Conservation (phyloP, 2,113 vertebrate species). For the Microcebus ravelobensis region DNA sequence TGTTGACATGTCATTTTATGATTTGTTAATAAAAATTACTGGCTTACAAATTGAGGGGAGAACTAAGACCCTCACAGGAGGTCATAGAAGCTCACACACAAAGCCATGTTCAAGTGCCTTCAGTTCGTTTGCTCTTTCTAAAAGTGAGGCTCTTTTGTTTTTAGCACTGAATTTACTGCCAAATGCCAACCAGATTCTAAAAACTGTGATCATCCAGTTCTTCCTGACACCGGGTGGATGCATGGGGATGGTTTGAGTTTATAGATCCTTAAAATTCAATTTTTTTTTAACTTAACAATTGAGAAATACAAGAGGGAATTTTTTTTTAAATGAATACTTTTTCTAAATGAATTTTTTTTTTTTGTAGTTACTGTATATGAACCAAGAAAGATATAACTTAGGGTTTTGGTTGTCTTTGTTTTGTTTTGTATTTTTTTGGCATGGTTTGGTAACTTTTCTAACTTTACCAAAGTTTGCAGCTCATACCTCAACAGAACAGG, state of each 20-base stretch:
- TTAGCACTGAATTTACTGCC: too few species aligned
- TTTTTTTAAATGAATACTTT: not conserved
- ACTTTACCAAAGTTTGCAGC: slow-evolving; percentile 84
- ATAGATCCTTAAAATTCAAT: too few species aligned
- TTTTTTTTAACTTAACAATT: slow-evolving; percentile 44
- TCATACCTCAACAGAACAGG: slow-evolving; percentile 83
- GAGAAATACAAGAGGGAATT: slow-evolving; percentile 50
- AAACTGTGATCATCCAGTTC: too few species aligned
- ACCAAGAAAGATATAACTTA: slow-evolving; percentile 48
- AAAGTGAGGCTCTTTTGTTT: too few species aligned
- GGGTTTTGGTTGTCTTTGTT: not conserved
- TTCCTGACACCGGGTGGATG: too few species aligned
- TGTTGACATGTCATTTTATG: slow-evolving; percentile 47
- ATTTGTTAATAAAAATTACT: slow-evolving; percentile 66
- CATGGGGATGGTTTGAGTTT: too few species aligned
- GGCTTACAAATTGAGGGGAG: slow-evolving; percentile 35
- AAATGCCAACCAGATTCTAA: too few species aligned
- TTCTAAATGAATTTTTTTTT: slow-evolving; percentile 71
- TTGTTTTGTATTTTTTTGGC: slow-evolving; percentile 22
- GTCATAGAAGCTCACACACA: too few species aligned
- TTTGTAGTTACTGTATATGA: slow-evolving; percentile 62
- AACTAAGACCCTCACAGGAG: not conserved
- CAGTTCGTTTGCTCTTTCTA: too few species aligned
- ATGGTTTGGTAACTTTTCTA: slow-evolving; percentile 59
- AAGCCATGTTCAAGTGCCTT: too few species aligned